Percentiles rank a stretch among this genome's conserved stretches.
phyloP scores from a whole-genome alignment of 2,888 invertebrate species.

The Platypus cylindrus region DNA sequence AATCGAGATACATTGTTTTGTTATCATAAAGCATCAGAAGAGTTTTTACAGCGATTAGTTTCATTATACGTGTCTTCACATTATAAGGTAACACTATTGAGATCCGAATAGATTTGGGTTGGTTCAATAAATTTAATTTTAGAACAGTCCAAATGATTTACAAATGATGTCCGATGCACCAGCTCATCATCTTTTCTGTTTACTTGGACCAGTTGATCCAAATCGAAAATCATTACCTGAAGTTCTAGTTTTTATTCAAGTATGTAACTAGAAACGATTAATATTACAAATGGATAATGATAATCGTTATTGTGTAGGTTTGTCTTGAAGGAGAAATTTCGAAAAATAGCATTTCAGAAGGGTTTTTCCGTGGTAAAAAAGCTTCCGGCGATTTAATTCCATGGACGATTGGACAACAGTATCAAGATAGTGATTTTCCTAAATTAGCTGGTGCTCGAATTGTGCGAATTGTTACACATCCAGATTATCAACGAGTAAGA shows the following conservation, averaged over 20 bases:
- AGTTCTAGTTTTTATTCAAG: slow-evolving; percentile 84
- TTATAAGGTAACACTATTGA: slow-evolving; percentile 66
- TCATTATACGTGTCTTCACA: slow-evolving; percentile 94
- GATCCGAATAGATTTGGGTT: too few relatives aligned
- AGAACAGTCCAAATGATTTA: slow-evolving; percentile 96
- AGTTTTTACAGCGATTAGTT: slow-evolving; percentile 84
- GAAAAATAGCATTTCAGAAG: slow-evolving; percentile 59
- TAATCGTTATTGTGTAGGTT: slow-evolving; percentile 52
- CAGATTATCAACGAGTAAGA: slow-evolving; percentile 80
- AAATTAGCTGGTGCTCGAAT: slow-evolving; percentile 79
- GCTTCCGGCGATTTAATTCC: slow-evolving; percentile 96
- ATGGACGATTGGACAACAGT: slow-evolving; percentile 96
- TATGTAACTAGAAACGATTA: slow-evolving; percentile 23
- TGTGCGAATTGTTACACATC: slow-evolving; percentile 95
- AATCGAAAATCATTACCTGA: slow-evolving; percentile 69
- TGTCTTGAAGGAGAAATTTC: slow-evolving; percentile 66
- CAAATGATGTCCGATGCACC: slow-evolving; percentile 98
- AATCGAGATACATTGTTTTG: slow-evolving; percentile 92
- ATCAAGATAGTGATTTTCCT: slow-evolving; percentile 88
- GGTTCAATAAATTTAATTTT: too few relatives aligned
- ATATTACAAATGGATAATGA: not conserved
- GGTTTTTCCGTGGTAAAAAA: slow-evolving; percentile 73
- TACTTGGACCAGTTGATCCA: slow-evolving; percentile 74
- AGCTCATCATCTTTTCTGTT: slow-evolving; percentile 91
- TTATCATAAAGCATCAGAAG: slow-evolving; percentile 85